Base-by-base conservation (phyloP, 2,888 invertebrate genomes). In the Amorpha juglandis region DNA sequence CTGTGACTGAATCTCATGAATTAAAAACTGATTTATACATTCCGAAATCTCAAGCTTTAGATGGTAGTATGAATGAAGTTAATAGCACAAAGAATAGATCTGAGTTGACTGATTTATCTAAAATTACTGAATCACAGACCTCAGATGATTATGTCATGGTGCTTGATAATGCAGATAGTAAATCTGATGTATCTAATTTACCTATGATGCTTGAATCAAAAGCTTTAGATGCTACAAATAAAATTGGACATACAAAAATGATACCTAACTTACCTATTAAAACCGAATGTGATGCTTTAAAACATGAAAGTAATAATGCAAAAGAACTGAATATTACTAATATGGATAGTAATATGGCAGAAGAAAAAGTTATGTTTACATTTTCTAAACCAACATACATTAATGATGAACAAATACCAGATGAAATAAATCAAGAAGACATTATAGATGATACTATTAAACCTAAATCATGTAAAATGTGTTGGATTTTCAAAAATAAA, bases 401-500 rank as follows among this genome's bases (percentile, higher is more conserved):
- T 58, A 7, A 12, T 42, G 7, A 6, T 19, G 42, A 42, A 58
- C 12, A 12, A 38, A 4, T 58, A 11, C 6, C 6, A n/a, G 4
- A 8, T 50, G 62, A 62, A 62, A 12, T 1, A 11, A 45, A 27
- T 3, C 8, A 52, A 62, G 33, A 62, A 42, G 16, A 6, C 27
- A 45, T 27, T 62, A n/a, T n/a, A n/a, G n/a, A 16, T 38, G 0
- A 35, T 45, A 21, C 45, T 33, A 62, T 42, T 52, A 19, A 38
- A 27, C n/a, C 7, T 14, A 67, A 63, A 35, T 6, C 63, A 6
- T 80, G 78, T 66, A 76, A 72, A 27, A 65, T 68, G 19, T 78
- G 77, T 68, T 83, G 81, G 78, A 70, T 80, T 62, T 81, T 81
- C 63, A 77, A 77, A 11, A 74, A 75, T 52, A 64, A 77, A 27